Conservation (phyloP, 2,888 invertebrate genomes). For the Himalopsyche japonica region DNA sequence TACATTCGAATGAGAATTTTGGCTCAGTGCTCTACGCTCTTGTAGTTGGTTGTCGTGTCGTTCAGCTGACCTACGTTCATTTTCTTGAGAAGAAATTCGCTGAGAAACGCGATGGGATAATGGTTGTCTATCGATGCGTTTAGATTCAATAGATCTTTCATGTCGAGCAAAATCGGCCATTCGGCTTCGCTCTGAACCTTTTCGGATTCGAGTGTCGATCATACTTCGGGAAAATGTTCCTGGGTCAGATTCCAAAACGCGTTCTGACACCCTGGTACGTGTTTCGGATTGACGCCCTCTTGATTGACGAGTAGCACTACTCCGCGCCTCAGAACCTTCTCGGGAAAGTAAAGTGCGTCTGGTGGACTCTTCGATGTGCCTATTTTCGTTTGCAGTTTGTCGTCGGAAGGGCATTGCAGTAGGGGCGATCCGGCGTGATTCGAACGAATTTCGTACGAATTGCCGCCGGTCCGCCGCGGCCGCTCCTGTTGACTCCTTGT, state of each 20-base stretch:
- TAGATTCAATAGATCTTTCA: not conserved
- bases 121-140: not conserved
- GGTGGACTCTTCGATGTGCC: not conserved
- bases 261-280: not conserved
- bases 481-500: conserved; percentile 32
- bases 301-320: not conserved
- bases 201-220: not conserved
- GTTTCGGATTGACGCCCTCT: not conserved
- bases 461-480: not conserved
- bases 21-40: not conserved
- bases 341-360: not conserved
- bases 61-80: not conserved
- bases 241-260: not conserved
- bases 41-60: not conserved
- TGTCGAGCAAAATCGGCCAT: not conserved
- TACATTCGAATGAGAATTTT: not conserved
- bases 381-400: not conserved
- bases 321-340: not conserved
- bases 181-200: not conserved
- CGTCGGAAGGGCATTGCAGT: not conserved
- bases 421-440: not conserved
- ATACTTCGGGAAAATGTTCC: not conserved
- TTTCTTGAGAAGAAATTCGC: not conserved
- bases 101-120: not conserved
- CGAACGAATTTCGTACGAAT: not conserved